phyloP scores from a whole-genome alignment of 37 sponge, comb jelly and placozoan species.

The Corticium candelabrum region DNA sequence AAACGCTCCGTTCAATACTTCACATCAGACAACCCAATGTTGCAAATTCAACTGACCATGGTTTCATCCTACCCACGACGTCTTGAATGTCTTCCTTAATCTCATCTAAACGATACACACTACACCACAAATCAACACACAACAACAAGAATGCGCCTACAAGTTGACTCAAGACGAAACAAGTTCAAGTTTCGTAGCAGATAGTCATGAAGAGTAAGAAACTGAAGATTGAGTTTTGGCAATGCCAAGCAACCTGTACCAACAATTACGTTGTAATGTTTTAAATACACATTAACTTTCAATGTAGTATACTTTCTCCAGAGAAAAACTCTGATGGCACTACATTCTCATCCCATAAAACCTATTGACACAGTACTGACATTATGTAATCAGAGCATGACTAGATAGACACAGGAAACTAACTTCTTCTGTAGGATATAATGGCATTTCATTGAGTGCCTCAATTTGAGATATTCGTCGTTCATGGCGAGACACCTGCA shows the following conservation, averaged over 20 bases:
- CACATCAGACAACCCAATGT: background rate
- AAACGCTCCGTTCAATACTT: background rate
- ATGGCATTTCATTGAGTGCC: conserved; percentile 73
- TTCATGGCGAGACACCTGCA: conserved; percentile 55
- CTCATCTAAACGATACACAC: conserved; percentile 54
- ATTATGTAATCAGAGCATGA: background rate
- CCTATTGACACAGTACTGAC: conserved; percentile 19
- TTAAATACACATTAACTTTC: background rate
- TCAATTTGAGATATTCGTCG: conserved; percentile 77
- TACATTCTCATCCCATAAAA: conserved; percentile 86
- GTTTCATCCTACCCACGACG: conserved; percentile 70
- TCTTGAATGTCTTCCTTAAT: conserved; percentile 89
- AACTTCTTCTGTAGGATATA: conserved; percentile 95
- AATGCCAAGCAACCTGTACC: conserved; percentile 81
- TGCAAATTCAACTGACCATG: conserved; percentile 41
- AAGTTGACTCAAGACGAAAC: conserved; percentile 93
- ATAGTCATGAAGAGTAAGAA: conserved; percentile 96
- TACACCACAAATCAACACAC: conserved; percentile 5
- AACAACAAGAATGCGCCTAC: conserved; percentile 22
- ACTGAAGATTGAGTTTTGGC: conserved; percentile 99
- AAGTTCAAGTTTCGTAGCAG: conserved; percentile 82
- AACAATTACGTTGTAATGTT: background rate
- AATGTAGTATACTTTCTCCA: conserved; percentile 15
- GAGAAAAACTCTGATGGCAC: conserved; percentile 89
- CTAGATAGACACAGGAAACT: background rate